Base-by-base conservation (phyloP, 2,797 vertebrate genomes). In the Rhinophrynus dorsalis region DNA sequence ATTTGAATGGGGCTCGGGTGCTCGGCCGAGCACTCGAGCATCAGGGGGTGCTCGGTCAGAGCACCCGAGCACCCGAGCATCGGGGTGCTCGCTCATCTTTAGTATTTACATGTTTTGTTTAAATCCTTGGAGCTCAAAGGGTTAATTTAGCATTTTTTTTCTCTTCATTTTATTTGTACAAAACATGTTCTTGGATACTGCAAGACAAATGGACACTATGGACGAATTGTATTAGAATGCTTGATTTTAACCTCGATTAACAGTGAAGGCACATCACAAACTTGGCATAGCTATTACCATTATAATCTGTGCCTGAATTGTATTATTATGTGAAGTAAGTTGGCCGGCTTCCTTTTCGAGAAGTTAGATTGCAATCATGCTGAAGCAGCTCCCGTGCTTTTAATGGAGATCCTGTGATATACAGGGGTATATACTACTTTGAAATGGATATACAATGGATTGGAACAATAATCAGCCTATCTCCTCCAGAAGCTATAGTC, bases 331-430 rank as follows among this genome's bases (percentile, higher is more conserved):
- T 21, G 37, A 60, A 30, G 21, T 24, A 21, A 44, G 60, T 48
- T 67, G 62, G 37, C 62, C 35, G 35, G 33, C 52, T 72, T 59
- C 21, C 60, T 72, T 67, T 45, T n/a, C 29, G 58, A 66, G 56
- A 54, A 54, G 45, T 60, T 67, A 67, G 62, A 73, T 72, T 72
- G 59, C 54, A 65, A 72, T 73, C 62, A 45, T 58, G 47, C 55
- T 50, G 70, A 67, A 66, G 47, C 55, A 66, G 62, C 26, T 61
- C 21, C 51, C 57, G 68, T 50, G 59, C 21, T 37, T 40, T 18
- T 66, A 73, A 59, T 42, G 20, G 55, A 65, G 61, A 73, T 73
- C 54, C 33, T 18, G 26, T 51, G 54, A 67, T 60, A 73, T 59
- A 60, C 47, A 45, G 35, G 24, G n/a, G 6, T 26, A 54, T 27